phyloP scores from a whole-genome alignment of 2,797 vertebrate genomes.

The Neosilurus mollespiculum region DNA sequence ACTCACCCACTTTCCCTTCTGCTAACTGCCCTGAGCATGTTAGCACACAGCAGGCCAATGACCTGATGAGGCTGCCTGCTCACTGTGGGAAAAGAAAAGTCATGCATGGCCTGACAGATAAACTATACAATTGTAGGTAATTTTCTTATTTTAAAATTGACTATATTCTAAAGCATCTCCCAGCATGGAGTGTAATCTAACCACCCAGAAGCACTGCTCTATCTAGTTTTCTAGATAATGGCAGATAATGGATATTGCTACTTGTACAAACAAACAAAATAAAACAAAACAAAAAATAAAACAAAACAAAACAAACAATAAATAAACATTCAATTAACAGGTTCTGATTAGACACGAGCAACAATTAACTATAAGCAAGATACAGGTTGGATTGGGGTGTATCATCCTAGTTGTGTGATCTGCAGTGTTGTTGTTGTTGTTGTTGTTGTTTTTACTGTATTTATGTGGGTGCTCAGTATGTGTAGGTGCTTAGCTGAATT shows the following conservation, averaged over 20 bases:
- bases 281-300: too few species aligned
- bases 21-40: conserved; percentile 33
- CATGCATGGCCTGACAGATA: conserved; percentile 3
- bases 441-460: background rate
- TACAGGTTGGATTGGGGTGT: background rate
- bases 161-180: conserved; percentile 7
- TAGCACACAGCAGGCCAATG: conserved; percentile 26
- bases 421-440: conserved; percentile 7
- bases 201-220: background rate
- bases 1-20: conserved; percentile 38
- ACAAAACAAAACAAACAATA: background rate
- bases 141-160: conserved; percentile 25
- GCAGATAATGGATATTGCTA: background rate
- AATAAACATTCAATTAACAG: background rate
- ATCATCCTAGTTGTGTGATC: background rate
- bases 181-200: background rate
- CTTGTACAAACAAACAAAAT: background rate
- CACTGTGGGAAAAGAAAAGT: conserved; percentile 8
- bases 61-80: conserved; percentile 29
- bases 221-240: background rate
- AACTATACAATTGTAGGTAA: background rate
- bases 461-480: background rate
- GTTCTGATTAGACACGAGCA: background rate
- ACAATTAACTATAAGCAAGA: background rate
- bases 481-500: conserved; percentile 54